Evolutionary conservation across 2,797 vertebrate genomes (phyloP).

Genomic region (Eremophila alpestris): DNA sequence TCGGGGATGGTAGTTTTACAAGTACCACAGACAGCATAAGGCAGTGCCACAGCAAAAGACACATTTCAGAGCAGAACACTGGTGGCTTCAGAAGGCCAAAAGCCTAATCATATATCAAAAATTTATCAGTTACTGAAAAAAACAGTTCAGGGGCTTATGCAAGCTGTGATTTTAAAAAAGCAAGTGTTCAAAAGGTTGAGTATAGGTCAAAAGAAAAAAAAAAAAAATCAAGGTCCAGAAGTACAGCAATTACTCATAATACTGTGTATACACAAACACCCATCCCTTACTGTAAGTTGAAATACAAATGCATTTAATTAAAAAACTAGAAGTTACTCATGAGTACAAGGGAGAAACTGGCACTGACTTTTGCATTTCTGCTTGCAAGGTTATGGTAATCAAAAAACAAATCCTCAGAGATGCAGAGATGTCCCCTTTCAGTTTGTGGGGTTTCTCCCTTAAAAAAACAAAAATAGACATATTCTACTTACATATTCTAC

Average conservation of each 20-base stretch:
- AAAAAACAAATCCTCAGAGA: neutral
- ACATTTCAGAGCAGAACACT: neutral
- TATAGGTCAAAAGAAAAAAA: neutral
- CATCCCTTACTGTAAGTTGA: neutral
- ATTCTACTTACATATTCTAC: neutral
- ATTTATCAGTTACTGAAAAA: neutral
- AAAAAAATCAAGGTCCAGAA: neutral
- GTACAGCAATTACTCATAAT: neutral
- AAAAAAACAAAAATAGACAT: neutral
- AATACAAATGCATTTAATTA: neutral
- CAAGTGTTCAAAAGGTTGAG: neutral
- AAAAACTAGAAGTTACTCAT: neutral
- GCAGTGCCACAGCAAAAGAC: neutral
- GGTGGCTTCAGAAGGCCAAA: neutral
- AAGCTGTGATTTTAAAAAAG: neutral
- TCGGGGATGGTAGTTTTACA: neutral
- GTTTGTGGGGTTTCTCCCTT: neutral
- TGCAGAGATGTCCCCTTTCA: neutral
- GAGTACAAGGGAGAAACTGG: neutral
- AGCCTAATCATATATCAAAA: neutral
- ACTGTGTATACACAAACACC: neutral
- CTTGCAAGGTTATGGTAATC: neutral
- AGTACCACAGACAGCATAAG: neutral
- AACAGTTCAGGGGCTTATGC: neutral
- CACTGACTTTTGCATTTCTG: neutral